Evolutionary conservation across 2,888 invertebrate genomes (phyloP), one percentile per base, ranked within the genome.

Genomic region (Drosophila tanythrix): DNA sequence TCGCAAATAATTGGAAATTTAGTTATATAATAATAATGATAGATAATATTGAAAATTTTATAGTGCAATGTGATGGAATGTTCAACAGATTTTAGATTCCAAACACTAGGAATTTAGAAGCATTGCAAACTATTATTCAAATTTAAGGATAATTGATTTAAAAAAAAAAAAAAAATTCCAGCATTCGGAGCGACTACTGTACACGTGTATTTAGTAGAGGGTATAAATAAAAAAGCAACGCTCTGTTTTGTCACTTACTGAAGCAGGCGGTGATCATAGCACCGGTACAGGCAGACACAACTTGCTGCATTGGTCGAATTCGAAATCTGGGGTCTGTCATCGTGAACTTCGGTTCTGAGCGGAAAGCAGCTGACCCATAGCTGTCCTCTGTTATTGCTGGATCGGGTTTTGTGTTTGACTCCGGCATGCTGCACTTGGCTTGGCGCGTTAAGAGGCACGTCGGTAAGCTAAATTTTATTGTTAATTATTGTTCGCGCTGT

Each of bases 261-360:
- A 98, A 95, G 71, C 98, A 91, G 53, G 98, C 98, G 90, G 98
- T 98, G 92, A 98, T 94, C 76, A 98, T 93, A 18, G 98, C 98
- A 70, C 99, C 98, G 72, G 97, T 95, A 93, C 93, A 93, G 25
- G 93, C 92, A 3, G 93, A 92, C 0, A 88, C 89, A n/a, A 93
- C 92, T 76, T 93, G 93, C 78, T 93, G 93, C 70, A 91, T 77
- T 7, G 93, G 92, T 40, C 89, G 84, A 58, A 93, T 97, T 74
- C 96, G 94, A 93, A 96, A 97, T 85, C 94, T 94, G 5, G 96
- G 96, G 92, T 97, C 97, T 90, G 97, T 96, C 73, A 93, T 85
- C 15, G 80, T 81, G n/a, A 52, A 64, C 43, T 64, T 53, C 1
- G 63, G 11, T 29, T 61, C 57, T n/a, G 25, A 4, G 40, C 46